These are phyloP conservation scores for Anabas testudineus DNA, from an alignment of 2,797 vertebrate genomes.

Conservation along the genomic window DNA sequence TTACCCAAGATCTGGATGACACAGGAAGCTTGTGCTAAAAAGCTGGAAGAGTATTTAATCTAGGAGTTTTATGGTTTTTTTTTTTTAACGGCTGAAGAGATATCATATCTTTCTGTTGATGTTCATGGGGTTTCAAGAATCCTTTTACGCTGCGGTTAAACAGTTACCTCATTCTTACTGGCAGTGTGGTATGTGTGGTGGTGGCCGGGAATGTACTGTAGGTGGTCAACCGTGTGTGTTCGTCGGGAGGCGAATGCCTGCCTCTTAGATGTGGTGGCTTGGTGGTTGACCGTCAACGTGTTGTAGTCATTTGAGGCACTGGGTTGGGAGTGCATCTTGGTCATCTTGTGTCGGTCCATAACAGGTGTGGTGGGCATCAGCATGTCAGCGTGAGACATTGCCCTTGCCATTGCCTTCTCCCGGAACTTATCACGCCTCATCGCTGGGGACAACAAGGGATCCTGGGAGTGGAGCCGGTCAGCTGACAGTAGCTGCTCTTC, in stretches of 20 bases:
- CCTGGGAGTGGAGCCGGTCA: conserved; percentile 95
- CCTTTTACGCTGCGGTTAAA: conserved; percentile 81
- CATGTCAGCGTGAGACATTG: conserved; percentile 95
- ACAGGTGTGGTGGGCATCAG: conserved; percentile 92
- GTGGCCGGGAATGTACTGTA: conserved; percentile 94
- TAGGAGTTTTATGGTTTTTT: too few relatives aligned
- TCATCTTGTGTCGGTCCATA: conserved; percentile 95
- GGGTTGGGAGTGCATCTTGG: conserved; percentile 97
- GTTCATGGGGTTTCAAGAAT: conserved; percentile 28
- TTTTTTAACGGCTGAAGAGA: conserved; percentile 34
- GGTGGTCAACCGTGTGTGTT: conserved; percentile 98
- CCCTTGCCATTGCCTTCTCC: conserved; percentile 91
- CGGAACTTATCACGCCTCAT: conserved; percentile 89
- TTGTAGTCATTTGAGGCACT: conserved; percentile 94
- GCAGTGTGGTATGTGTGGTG: conserved; percentile 93
- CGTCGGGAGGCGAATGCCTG: conserved; percentile 96
- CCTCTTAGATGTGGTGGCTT: conserved; percentile 89
- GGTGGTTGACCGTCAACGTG: conserved; percentile 90
- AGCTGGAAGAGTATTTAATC: conserved; percentile 71
- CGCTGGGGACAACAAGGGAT: conserved; percentile 95
- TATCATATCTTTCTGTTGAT: conserved; percentile 20
- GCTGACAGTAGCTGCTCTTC: conserved; percentile 95
- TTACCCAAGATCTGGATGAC: conserved; percentile 67
- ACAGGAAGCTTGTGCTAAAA: conserved; percentile 78
- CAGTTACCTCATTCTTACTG: conserved; percentile 99